These are phyloP conservation scores for Phortica okadai DNA, from an alignment of 2,888 invertebrate species.

Conservation along the genomic window DNA sequence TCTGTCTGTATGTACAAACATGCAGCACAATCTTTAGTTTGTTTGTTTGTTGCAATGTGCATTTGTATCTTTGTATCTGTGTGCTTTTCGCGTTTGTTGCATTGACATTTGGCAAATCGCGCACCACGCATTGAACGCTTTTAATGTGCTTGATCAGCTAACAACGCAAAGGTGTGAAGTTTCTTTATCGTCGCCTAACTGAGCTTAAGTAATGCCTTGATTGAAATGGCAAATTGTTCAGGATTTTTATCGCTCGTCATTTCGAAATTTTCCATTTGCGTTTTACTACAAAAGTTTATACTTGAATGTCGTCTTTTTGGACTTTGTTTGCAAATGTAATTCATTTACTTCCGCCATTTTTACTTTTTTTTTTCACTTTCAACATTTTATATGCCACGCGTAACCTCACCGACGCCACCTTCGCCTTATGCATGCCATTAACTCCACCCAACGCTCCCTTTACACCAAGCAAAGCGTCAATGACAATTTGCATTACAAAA, in stretches of 20 bases:
- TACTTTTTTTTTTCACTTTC: not conserved
- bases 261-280: no score
- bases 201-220: not conserved
- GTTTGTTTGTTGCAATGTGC: not conserved
- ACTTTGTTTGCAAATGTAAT: not conserved
- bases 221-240: not conserved
- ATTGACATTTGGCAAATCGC: not conserved
- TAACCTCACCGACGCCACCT: slow-evolving; percentile 18
- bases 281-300: no score
- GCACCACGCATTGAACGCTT: not conserved
- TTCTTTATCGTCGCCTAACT: not conserved
- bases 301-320: not conserved
- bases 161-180: not conserved
- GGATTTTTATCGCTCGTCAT: not conserved
- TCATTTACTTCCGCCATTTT: not conserved
- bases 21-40: not conserved
- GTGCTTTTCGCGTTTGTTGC: not conserved
- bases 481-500: slow-evolving; percentile 51
- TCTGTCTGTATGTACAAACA: not conserved
- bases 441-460: not conserved
- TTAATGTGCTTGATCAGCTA: not conserved
- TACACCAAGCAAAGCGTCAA: not conserved
- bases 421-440: not conserved
- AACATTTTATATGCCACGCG: not conserved
- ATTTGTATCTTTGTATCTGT: not conserved